Conservation (phyloP, 1,140 invertebrate genomes). For the Leucophenga varia region DNA sequence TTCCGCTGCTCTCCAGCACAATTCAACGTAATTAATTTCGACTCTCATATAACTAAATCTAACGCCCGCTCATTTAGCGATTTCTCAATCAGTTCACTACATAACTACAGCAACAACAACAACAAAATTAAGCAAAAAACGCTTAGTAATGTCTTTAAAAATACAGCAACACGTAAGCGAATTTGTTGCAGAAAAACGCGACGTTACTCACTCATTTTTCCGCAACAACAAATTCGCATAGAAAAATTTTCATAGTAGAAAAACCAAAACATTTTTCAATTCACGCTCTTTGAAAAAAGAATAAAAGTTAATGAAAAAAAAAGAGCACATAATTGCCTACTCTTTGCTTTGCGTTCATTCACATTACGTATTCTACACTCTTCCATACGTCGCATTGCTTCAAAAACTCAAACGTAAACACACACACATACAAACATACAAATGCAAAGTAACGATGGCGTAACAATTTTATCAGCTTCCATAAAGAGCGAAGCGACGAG, state of each 20-base stretch:
- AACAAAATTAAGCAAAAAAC: slow-evolving; percentile 37
- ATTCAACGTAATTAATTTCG: no score
- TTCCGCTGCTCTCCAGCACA: no score
- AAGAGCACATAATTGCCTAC: no score
- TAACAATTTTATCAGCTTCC: slow-evolving; percentile 19
- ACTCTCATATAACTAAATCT: no score
- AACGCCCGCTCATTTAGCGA: no score
- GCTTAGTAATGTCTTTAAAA: slow-evolving; percentile 54
- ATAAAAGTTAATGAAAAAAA: slow-evolving; percentile 11
- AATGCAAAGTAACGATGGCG: slow-evolving; percentile 28
- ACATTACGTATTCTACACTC: slow-evolving; percentile 21
- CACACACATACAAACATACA: slow-evolving; percentile 8
- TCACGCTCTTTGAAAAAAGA: slow-evolving; percentile 16
- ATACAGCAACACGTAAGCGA: slow-evolving; percentile 53
- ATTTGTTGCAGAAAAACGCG: slow-evolving; percentile 16
- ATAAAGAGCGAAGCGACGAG: no score
- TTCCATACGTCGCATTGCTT: no score
- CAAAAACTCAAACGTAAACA: neutral
- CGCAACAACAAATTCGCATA: slow-evolving; percentile 41
- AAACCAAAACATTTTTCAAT: slow-evolving; percentile 35
- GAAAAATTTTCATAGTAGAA: slow-evolving; percentile 13
- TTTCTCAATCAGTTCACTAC: no score
- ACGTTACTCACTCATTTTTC: slow-evolving; percentile 17
- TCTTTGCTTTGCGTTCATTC: slow-evolving; percentile 32
- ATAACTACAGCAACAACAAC: no score